Percentiles rank a stretch among this genome's conserved stretches.
phyloP scores from a whole-genome alignment of 2,113 vertebrate species.

The Limanda limanda region DNA sequence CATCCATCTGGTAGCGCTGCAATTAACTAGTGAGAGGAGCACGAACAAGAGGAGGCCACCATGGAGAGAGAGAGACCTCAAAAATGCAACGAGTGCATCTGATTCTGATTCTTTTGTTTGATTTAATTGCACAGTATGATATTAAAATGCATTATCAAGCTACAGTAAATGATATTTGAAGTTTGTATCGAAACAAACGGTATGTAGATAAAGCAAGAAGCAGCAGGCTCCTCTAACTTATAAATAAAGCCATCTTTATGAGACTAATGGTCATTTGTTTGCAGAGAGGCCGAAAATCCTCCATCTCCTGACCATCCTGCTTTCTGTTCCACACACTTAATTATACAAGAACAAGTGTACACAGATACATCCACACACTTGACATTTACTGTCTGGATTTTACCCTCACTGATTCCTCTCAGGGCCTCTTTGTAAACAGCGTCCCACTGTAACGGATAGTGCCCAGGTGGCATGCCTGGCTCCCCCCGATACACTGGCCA shows the following conservation, averaged over 20 bases:
- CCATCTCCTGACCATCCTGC: background rate
- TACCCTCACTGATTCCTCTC: constrained; percentile 13
- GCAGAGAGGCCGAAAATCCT: constrained; percentile 21
- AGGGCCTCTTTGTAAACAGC: constrained; percentile 42
- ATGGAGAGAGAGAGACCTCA: constrained; percentile 44
- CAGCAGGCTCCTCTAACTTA: background rate
- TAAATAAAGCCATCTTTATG: constrained; percentile 7
- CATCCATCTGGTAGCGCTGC: constrained; percentile 66
- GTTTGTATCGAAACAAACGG: background rate
- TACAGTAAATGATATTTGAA: background rate
- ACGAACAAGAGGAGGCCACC: constrained; percentile 49
- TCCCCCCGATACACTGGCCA: constrained; percentile 35
- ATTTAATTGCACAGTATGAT: background rate
- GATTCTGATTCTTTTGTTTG: constrained; percentile 26
- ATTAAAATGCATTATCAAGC: background rate
- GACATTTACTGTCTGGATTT: constrained; percentile 16
- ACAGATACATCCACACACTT: constrained; percentile 17
- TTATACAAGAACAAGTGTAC: constrained; percentile 15
- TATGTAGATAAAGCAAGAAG: background rate
- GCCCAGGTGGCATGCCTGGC: constrained; percentile 58
- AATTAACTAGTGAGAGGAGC: constrained; percentile 71
- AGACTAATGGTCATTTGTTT: constrained; percentile 20
- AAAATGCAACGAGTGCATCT: constrained; percentile 31
- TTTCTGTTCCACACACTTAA: constrained; percentile 32
- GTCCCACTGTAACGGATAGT: constrained; percentile 54